Evolutionary conservation across 2,888 invertebrate species (phyloP), one percentile per base, ranked within the genome.

Genomic region (Artemia sinica): DNA sequence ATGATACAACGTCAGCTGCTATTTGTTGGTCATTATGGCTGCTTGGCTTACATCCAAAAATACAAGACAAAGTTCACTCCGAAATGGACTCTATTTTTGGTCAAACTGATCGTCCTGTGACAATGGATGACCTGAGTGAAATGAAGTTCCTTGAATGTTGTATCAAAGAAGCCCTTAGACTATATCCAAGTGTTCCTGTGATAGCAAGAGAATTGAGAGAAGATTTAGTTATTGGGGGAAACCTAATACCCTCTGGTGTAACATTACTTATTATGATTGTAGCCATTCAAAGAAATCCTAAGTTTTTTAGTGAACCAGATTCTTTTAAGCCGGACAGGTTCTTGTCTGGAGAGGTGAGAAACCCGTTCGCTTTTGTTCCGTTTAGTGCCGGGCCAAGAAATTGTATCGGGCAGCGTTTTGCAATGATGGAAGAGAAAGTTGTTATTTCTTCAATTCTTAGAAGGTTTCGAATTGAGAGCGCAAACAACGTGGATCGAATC

Each of bases 1-100:
- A 84, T 73, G 84, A 84, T 72, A 84, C 84, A 1, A 81, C 82
- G 1, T 80, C 84, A 0, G 80, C 81, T 2, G 82, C 80, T 12
- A 76, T 82, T 66, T 79, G 79, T 69, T 84, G 83, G 82, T 77
- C 80, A 11, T 75, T 82, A 9, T 81, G 82, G 71, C 76, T 81
- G 9, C 76, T 84, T 9, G 83, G 82, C 9, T 74, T 78, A 48
- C 73, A 82, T 75, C 80, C 80, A 0, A 76, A 80, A 8, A 78
- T 82, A 49, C 83, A 83, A 76, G 77, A 65, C 13, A 18, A 18
- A 11, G 75, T 73, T 4, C 69, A 73, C 3, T 75, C 76, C 5
- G 82, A 82, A 74, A 66, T 82, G 68, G 78, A 79, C 58, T 70
- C 71, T 7, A 76, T 82, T 50, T 79, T 81, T 73, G 78, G 79